phyloP scores from a whole-genome alignment of 2,797 vertebrate species.

The Acanthornis magna region DNA sequence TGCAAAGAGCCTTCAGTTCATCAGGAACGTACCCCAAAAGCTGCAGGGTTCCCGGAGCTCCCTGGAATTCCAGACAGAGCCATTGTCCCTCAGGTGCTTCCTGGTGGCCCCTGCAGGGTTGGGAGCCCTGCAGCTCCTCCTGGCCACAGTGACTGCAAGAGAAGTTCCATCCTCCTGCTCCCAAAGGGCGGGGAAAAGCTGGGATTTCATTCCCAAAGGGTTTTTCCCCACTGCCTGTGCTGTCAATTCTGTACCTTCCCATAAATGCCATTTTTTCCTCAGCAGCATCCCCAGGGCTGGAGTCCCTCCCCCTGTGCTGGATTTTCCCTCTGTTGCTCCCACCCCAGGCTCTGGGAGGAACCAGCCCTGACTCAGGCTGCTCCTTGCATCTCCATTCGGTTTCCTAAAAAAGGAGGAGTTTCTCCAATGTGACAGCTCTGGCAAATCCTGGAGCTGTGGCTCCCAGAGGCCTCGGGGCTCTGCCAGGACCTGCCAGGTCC shows the following conservation, averaged over 20 bases:
- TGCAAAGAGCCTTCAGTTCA: not conserved
- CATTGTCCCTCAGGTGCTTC: not conserved
- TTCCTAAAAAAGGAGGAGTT: not conserved
- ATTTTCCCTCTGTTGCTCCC: not conserved
- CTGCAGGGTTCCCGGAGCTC: not conserved
- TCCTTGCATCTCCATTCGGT: not conserved
- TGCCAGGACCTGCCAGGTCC: not conserved
- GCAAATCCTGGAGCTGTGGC: not conserved
- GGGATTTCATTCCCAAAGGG: not conserved
- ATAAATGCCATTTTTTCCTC: accelerated
- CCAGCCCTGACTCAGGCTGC: not conserved
- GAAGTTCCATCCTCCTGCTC: not conserved
- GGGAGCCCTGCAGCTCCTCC: not conserved
- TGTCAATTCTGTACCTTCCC: not conserved
- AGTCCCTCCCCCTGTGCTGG: too few relatives aligned
- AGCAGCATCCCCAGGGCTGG: not conserved
- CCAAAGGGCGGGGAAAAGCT: not conserved
- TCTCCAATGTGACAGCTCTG: not conserved
- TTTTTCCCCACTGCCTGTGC: not conserved
- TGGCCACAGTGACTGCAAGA: too few relatives aligned
- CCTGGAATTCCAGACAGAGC: not conserved
- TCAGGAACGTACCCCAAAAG: not conserved
- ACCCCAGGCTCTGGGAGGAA: not conserved
- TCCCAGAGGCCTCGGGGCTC: not conserved
- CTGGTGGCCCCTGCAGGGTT: too few relatives aligned